phyloP scores from a whole-genome alignment of 2,888 invertebrate species.

The Autographa pulchrina region DNA sequence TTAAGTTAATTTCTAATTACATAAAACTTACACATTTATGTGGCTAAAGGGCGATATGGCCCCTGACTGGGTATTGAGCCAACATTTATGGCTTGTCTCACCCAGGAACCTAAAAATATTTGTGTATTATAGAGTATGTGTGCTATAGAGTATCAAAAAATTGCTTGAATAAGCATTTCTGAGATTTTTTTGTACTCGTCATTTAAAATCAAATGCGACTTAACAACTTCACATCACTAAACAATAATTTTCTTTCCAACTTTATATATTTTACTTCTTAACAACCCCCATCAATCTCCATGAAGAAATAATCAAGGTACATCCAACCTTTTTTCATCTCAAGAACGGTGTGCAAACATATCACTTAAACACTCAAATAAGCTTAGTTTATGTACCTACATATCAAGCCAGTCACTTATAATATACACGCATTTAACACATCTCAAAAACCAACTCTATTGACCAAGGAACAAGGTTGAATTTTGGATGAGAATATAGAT shows the following conservation, averaged over 20 bases:
- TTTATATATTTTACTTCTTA: neutral
- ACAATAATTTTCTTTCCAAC: neutral
- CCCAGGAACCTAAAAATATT: too few relatives aligned
- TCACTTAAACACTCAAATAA: slow-evolving; percentile 52
- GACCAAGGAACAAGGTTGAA: neutral
- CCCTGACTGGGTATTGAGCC: too few relatives aligned
- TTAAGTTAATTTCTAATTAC: too few relatives aligned
- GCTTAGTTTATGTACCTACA: slow-evolving; percentile 51
- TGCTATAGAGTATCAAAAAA: too few relatives aligned
- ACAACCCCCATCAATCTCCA: neutral
- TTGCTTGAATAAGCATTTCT: too few relatives aligned
- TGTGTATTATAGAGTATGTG: too few relatives aligned
- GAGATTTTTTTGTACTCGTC: too few relatives aligned
- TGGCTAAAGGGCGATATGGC: too few relatives aligned
- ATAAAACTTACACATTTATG: too few relatives aligned
- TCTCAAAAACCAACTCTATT: slow-evolving; percentile 24
- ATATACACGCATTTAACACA: slow-evolving; percentile 8
- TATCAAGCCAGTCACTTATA: slow-evolving; percentile 11
- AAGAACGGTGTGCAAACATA: slow-evolving; percentile 29
- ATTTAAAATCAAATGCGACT: too few relatives aligned
- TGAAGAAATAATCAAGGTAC: slow-evolving; percentile 8
- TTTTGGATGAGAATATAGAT: neutral
- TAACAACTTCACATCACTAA: too few relatives aligned
- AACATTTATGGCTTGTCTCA: too few relatives aligned
- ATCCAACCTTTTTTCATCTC: slow-evolving; percentile 11